phyloP scores from a whole-genome alignment of 2,888 invertebrate genomes.

The Hypena proboscidalis region DNA sequence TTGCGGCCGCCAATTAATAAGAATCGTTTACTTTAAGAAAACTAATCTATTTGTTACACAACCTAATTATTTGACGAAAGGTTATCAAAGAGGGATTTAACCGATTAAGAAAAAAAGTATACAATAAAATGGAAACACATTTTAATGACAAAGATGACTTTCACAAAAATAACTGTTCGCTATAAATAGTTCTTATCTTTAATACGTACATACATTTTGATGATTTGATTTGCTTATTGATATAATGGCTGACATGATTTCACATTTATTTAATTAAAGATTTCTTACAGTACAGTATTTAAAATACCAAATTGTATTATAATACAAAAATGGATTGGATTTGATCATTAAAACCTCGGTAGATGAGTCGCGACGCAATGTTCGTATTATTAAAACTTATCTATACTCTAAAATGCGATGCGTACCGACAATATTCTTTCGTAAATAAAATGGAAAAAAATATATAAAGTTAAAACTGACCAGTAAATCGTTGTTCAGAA shows the following conservation, averaged over 20 bases:
- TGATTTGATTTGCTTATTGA: constrained; percentile 25
- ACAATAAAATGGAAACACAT: constrained; percentile 64
- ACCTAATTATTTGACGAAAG: too few species aligned
- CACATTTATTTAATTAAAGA: constrained; percentile 17
- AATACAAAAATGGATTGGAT: not conserved
- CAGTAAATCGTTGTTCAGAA: too few species aligned
- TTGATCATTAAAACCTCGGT: constrained; percentile 6
- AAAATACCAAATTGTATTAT: constrained; percentile 1
- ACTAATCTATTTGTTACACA: too few species aligned
- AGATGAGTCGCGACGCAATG: too few species aligned
- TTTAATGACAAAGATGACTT: constrained; percentile 74
- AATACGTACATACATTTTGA: constrained; percentile 36
- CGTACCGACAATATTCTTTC: too few species aligned
- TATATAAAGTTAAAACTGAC: too few species aligned
- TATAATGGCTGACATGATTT: constrained; percentile 8
- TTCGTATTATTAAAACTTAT: too few species aligned
- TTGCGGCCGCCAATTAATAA: too few species aligned
- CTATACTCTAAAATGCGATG: too few species aligned
- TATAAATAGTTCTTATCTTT: constrained; percentile 48
- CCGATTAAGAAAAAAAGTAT: constrained; percentile 45
- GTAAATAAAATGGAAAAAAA: too few species aligned
- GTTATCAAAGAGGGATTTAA: constrained; percentile 31
- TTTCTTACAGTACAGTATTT: not conserved
- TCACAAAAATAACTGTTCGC: constrained; percentile 68
- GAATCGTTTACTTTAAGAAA: too few species aligned